phyloP scores from a whole-genome alignment of 2,797 vertebrate species.

The Tiaroga cobitis region DNA sequence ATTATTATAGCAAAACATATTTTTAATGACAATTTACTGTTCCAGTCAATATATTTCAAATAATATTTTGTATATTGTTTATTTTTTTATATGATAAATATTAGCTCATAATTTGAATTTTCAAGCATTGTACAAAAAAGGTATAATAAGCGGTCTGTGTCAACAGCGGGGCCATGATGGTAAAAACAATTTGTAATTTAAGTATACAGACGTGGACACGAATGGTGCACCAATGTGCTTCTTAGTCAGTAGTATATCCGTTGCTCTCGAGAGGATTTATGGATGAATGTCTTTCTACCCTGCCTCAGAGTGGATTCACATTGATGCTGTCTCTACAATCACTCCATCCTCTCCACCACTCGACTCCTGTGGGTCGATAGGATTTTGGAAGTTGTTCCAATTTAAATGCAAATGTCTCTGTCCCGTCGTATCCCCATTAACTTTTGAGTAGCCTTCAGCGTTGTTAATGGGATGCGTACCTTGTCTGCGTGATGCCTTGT shows the following conservation, averaged over 20 bases:
- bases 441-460: slow-evolving; percentile 53
- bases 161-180: neutral
- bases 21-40: neutral
- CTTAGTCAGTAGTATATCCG: slow-evolving; percentile 13
- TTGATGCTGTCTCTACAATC: slow-evolving; percentile 38
- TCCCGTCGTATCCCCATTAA: slow-evolving; percentile 54
- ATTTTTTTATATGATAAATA: neutral
- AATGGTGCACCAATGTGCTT: neutral
- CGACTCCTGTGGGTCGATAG: slow-evolving; percentile 46
- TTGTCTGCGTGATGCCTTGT: slow-evolving; percentile 28
- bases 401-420: slow-evolving; percentile 63
- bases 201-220: neutral
- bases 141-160: neutral
- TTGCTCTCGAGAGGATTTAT: slow-evolving; percentile 33
- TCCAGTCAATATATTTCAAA: neutral
- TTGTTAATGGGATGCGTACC: slow-evolving; percentile 52
- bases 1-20: neutral
- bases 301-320: slow-evolving; percentile 39
- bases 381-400: slow-evolving; percentile 58
- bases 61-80: neutral
- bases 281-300: slow-evolving; percentile 42
- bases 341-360: slow-evolving; percentile 23
- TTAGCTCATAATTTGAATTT: neutral
- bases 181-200: neutral
- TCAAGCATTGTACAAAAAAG: neutral